Evolutionary conservation across 2,113 vertebrate genomes (phyloP).

Genomic region (Prinia subflava): DNA sequence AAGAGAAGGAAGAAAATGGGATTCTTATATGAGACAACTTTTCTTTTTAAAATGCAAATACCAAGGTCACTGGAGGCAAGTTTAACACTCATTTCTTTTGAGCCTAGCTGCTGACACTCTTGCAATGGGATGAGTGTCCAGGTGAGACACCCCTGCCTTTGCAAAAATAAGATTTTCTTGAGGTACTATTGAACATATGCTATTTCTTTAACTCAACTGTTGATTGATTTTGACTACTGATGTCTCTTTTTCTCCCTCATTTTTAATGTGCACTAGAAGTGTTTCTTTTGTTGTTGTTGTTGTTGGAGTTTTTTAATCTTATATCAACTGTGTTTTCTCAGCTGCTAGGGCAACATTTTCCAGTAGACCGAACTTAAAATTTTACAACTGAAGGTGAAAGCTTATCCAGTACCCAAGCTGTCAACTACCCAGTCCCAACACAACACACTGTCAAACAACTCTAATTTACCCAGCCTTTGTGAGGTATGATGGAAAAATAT

Average conservation of each 20-base stretch:
- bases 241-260: fast-evolving
- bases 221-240: neutral
- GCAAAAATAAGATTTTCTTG: neutral
- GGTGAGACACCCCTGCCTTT: neutral
- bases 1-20: fast-evolving
- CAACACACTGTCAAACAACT: neutral
- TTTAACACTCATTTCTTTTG: neutral
- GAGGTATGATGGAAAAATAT: neutral
- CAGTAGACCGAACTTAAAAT: neutral
- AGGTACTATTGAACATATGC: neutral
- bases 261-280: neutral
- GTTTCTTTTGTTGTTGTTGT: neutral
- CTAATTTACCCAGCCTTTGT: neutral
- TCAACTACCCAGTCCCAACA: neutral
- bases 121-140: neutral
- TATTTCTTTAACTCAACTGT: neutral
- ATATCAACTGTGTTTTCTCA: neutral
- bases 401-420: neutral
- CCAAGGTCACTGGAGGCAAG: neutral
- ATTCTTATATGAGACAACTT: neutral
- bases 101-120: neutral
- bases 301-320: fast-evolving
- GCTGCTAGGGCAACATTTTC: neutral
- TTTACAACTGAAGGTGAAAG: neutral
- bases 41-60: neutral